A percentile compares a stretch with the other conserved stretches of the same genome.
These are phyloP conservation scores for Arrhamphus sclerolepis DNA, from an alignment of 2,797 vertebrate species.

Conservation along the genomic window DNA sequence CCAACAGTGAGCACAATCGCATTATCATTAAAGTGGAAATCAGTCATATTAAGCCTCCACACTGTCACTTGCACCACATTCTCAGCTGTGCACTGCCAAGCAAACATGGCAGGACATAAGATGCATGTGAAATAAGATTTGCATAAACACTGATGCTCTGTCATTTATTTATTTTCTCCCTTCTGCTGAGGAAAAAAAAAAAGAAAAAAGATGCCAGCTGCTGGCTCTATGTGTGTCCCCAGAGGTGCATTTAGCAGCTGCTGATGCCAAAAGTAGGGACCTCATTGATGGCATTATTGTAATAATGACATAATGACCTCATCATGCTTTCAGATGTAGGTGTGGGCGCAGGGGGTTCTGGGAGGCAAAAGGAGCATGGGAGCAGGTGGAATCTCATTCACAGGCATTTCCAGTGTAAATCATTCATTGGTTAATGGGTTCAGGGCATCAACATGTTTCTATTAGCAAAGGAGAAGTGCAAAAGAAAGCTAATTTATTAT, in stretches of 20 bases:
- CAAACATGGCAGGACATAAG: conserved; percentile 63
- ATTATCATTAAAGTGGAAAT: conserved; percentile 75
- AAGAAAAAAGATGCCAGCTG: conserved; percentile 39
- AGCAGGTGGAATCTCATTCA: conserved; percentile 36
- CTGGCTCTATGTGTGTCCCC: conserved; percentile 22
- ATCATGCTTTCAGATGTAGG: conserved; percentile 31
- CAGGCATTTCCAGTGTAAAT: conserved; percentile 35
- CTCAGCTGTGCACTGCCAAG: conserved; percentile 61
- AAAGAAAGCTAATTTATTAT: conserved; percentile 1
- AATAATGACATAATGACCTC: conserved; percentile 57
- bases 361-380: conserved; percentile 3
- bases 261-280: conserved; percentile 17
- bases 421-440: conserved; percentile 43
- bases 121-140: conserved; percentile 77
- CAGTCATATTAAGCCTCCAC: conserved; percentile 71
- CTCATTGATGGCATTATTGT: conserved; percentile 37
- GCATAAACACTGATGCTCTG: conserved; percentile 70
- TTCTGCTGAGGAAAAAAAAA: conserved; percentile 27
- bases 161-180: conserved; percentile 68
- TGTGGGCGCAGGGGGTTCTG: conserved; percentile 9
- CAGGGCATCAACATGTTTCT: conserved; percentile 50
- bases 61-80: conserved; percentile 68
- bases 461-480: conserved; percentile 8
- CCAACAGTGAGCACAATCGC: conserved; percentile 62
- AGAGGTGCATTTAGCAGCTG: conserved; percentile 54